Conservation (phyloP, 2,888 invertebrate genomes). For the Ctena decussata region DNA sequence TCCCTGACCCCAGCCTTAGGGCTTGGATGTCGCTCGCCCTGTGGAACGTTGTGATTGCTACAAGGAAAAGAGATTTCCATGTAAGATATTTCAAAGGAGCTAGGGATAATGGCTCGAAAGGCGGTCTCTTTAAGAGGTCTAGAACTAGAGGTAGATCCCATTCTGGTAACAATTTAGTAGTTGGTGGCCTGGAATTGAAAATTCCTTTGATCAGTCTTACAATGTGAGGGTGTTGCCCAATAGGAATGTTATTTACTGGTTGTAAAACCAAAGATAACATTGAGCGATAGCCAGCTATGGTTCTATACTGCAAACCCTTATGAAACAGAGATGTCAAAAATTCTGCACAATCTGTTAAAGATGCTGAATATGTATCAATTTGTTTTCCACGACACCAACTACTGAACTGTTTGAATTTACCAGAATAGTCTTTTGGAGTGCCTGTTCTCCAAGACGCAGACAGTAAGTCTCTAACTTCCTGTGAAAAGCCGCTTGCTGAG, state of each 20-base stretch:
- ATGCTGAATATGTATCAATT: slow-evolving; percentile 27
- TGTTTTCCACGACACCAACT: slow-evolving; percentile 35
- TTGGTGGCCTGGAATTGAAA: slow-evolving; percentile 49
- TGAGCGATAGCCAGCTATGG: slow-evolving; percentile 29
- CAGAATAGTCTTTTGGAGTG: slow-evolving; percentile 28
- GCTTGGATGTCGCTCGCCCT: no score
- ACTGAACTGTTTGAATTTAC: slow-evolving; percentile 26
- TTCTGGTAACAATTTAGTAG: slow-evolving; percentile 32
- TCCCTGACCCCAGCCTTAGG: no score
- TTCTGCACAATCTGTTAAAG: slow-evolving; percentile 35
- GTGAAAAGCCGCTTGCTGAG: slow-evolving; percentile 12
- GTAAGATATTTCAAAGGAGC: slow-evolving; percentile 17
- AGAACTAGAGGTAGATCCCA: slow-evolving; percentile 43
- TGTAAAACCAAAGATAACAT: slow-evolving; percentile 36
- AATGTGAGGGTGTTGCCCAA: slow-evolving; percentile 37
- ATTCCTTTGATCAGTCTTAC: slow-evolving; percentile 31
- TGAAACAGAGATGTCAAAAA: slow-evolving; percentile 32
- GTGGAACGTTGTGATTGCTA: no score
- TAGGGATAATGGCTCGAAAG: slow-evolving; percentile 35
- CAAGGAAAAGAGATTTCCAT: no score
- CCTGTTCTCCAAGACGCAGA: slow-evolving; percentile 28
- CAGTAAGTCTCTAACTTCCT: slow-evolving; percentile 6
- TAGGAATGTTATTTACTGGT: slow-evolving; percentile 23
- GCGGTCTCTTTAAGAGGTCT: slow-evolving; percentile 26
- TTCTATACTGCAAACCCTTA: slow-evolving; percentile 32